These are phyloP conservation scores for Operophtera brumata DNA, from an alignment of 2,888 invertebrate genomes.

Conservation along the genomic window DNA sequence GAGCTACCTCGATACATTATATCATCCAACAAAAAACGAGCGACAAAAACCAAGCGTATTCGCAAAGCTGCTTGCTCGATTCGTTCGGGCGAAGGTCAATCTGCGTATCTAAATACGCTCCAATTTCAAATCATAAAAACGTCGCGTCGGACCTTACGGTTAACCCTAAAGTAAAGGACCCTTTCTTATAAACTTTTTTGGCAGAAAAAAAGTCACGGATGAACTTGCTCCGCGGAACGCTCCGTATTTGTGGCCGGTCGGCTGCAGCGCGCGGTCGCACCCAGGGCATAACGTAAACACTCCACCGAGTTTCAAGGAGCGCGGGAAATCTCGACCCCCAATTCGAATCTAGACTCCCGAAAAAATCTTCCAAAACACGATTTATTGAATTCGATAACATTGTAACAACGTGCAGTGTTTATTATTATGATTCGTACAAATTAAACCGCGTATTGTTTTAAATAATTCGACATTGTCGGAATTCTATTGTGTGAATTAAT, in stretches of 20 bases:
- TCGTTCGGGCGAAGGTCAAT: slow-evolving; percentile 48
- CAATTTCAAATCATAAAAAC: slow-evolving; percentile 51
- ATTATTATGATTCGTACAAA: slow-evolving; percentile 69
- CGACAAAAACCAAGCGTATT: slow-evolving; percentile 37
- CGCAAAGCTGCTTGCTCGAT: slow-evolving; percentile 26
- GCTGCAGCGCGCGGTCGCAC: slow-evolving; percentile 71
- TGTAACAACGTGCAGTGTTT: slow-evolving; percentile 57
- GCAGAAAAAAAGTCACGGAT: slow-evolving; percentile 65
- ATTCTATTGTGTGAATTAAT: slow-evolving; percentile 70
- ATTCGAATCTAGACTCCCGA: slow-evolving; percentile 37
- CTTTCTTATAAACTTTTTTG: slow-evolving; percentile 70
- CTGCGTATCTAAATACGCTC: slow-evolving; percentile 43
- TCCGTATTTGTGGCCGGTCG: slow-evolving; percentile 71
- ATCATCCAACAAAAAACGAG: slow-evolving; percentile 40
- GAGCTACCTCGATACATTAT: slow-evolving; percentile 27
- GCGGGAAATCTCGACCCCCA: slow-evolving; percentile 68
- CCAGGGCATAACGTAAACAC: slow-evolving; percentile 43
- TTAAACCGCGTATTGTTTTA: slow-evolving; percentile 72
- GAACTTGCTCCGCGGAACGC: slow-evolving; percentile 47
- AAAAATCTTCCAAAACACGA: slow-evolving; percentile 42
- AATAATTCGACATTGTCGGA: slow-evolving; percentile 72
- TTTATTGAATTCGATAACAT: slow-evolving; percentile 55
- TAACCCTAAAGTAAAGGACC: slow-evolving; percentile 70
- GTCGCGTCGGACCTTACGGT: slow-evolving; percentile 58
- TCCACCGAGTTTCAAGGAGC: slow-evolving; percentile 58